Evolutionary conservation across 1,140 invertebrate genomes (phyloP).

Genomic region (Mactra quadrangularis): DNA sequence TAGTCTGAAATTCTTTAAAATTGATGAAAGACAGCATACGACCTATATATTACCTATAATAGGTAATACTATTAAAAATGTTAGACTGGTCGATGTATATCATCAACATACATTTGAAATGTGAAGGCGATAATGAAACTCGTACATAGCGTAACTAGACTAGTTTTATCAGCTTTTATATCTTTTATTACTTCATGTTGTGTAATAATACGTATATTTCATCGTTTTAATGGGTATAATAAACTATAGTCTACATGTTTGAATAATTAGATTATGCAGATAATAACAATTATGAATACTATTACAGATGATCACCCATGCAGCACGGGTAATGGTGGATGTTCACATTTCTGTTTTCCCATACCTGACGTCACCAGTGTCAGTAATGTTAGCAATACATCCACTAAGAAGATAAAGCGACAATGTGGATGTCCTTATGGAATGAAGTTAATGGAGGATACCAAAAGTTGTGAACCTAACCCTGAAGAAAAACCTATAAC

Average conservation of each 20-base stretch:
- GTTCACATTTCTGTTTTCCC: constrained; percentile 96
- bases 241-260: no score
- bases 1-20: no score
- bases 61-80: no score
- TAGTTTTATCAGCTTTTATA: no score
- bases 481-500: constrained; percentile 92
- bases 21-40: no score
- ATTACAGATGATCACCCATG: constrained; percentile 90
- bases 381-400: constrained; percentile 91
- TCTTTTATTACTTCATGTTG: no score
- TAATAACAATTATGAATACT: no score
- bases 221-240: no score
- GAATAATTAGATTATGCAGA: no score
- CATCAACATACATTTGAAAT: constrained; percentile 90
- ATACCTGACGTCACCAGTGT: constrained; percentile 87
- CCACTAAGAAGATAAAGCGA: constrained; percentile 78
- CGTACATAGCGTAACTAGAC: no score
- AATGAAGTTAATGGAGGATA: constrained; percentile 88
- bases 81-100: constrained; percentile 93
- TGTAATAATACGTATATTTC: no score
- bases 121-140: constrained; percentile 91
- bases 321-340: constrained; percentile 92
- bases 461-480: constrained; percentile 90
- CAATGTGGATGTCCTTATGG: constrained; percentile 98
- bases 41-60: no score